phyloP scores from a whole-genome alignment of 1,140 invertebrate species.

The Lucilia cuprina region DNA sequence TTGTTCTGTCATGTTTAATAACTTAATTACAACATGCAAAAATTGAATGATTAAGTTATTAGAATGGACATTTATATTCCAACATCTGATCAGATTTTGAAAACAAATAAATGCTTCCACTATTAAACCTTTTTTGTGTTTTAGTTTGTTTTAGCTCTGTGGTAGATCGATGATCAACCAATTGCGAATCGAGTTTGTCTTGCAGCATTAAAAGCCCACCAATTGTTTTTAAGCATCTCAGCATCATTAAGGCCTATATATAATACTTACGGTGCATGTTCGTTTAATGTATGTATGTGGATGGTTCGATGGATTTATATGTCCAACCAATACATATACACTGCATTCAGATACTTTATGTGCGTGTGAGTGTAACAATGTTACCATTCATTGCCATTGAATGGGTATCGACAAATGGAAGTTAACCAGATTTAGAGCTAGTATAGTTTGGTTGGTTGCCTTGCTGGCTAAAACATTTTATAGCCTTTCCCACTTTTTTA shows the following conservation, averaged over 20 bases:
- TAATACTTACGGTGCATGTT: background rate
- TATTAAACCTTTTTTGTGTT: background rate
- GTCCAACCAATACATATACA: too few species aligned
- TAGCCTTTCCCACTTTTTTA: background rate
- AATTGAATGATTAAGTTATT: background rate
- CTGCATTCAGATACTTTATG: too few species aligned
- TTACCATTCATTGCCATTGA: background rate
- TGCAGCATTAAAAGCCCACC: background rate
- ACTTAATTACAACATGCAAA: background rate
- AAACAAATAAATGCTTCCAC: background rate
- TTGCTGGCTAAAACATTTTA: background rate
- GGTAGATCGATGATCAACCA: background rate
- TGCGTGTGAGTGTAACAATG: background rate
- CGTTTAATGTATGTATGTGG: background rate
- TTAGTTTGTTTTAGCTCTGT: background rate
- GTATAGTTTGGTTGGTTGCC: background rate
- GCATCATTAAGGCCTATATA: background rate
- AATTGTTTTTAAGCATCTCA: constrained; percentile 5
- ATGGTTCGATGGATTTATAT: too few species aligned
- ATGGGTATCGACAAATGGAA: constrained; percentile 1
- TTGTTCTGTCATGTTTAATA: background rate
- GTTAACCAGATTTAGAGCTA: background rate
- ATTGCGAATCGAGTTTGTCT: background rate
- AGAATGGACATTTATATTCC: too few species aligned
- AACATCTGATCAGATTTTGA: background rate